Evolutionary conservation across 92 coral and sea anemone genomes (phyloP), one percentile per base, ranked within the genome.

Genomic region (Siderastrea radians): DNA sequence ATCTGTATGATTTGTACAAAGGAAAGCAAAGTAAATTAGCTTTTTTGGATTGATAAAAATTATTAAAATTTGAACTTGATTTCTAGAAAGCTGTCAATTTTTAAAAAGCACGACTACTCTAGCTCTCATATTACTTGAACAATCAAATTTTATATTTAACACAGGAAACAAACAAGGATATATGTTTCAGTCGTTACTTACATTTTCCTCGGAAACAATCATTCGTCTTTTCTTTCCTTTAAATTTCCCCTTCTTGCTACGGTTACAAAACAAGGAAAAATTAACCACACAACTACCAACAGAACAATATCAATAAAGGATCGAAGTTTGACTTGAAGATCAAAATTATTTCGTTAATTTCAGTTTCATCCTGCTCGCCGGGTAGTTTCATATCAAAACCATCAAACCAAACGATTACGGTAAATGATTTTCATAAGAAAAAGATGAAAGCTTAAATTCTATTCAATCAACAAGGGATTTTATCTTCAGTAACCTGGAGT

Each of bases 211-310:
- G 6, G 83, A 4, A 11, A 77, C 74, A 45, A 75, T 54, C 77
- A 78, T 69, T 43, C 75, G 82, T 54, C 74, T 85, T 52, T 65
- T 76, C 52, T 85, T 85, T n/a, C 89, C 89, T 85, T 85, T 85
- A 5, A 84, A 84, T 52, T 84, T 84, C 43, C 89, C 89, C 51
- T 85, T 85, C 74, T 68, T 68, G 1, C 55, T 85, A 16, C 46
- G 3, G 16, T 14, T 12, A 50, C 1, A 16, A 49, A 73, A 62
- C 83, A 63, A 49, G 74, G 51, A 52, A 51, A 84, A 26, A 71
- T 2, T 45, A 5, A 26, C 38, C 38, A 26, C 38, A 26, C 38
- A 26, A 26, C 38, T 26, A 26, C 38, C 38, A 26, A 26, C 38
- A 26, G 38, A 26, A 26, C 38, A 26, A 26, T 26, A 26, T 26